These are phyloP conservation scores for Poecilobothrus nobilitatus DNA, from an alignment of 2,888 invertebrate species.

Conservation along the genomic window DNA sequence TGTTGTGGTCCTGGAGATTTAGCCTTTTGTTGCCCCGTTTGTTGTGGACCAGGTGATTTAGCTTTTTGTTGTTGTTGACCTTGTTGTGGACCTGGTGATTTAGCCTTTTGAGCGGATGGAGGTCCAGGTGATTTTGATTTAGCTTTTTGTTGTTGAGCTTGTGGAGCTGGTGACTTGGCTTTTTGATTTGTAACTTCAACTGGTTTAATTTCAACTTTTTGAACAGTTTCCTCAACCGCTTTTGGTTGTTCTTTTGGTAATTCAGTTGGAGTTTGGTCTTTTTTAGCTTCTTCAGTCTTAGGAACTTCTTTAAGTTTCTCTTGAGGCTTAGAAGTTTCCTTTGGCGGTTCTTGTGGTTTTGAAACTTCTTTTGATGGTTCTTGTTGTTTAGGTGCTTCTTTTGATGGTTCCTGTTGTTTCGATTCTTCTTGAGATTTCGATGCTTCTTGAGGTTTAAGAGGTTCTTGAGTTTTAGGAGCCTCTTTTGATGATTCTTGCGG, in stretches of 20 bases:
- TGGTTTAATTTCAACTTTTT: neutral
- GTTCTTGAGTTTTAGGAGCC: conserved; percentile 66
- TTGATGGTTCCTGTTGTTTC: conserved; percentile 50
- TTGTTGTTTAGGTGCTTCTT: conserved; percentile 43
- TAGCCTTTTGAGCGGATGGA: neutral
- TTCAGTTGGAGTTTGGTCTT: neutral
- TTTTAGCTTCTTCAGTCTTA: neutral
- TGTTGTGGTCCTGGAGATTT: conserved; percentile 16
- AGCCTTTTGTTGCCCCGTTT: neutral
- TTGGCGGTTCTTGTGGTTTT: conserved; percentile 83
- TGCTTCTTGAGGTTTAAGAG: conserved; percentile 51
- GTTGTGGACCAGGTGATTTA: conserved; percentile 13
- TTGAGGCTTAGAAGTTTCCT: conserved; percentile 56
- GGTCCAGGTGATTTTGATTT: neutral
- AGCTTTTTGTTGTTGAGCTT: neutral
- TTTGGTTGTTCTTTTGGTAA: neutral
- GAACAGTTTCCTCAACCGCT: neutral
- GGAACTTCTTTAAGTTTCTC: conserved; percentile 11
- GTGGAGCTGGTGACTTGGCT: neutral
- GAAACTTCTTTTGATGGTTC: conserved; percentile 9
- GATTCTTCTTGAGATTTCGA: conserved; percentile 72
- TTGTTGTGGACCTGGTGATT: neutral
- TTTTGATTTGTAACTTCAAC: neutral
- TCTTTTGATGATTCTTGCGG: neutral
- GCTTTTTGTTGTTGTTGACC: neutral